Evolutionary conservation across 2,113 vertebrate species (phyloP), one percentile per base, ranked within the genome.

Genomic region (Sus scrofa): DNA sequence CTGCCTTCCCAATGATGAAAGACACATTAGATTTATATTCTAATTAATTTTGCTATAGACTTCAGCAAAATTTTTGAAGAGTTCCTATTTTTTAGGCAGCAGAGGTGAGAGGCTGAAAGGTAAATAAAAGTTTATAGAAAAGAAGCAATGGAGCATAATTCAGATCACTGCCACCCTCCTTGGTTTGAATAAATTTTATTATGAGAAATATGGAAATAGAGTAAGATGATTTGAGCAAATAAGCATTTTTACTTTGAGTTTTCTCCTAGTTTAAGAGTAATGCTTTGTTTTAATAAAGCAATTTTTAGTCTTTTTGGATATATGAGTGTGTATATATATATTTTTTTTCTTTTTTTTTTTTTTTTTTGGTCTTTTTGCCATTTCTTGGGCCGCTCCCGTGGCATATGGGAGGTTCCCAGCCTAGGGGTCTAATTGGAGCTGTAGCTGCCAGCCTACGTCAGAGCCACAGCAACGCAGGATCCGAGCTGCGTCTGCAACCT

Each of bases 291-390:
- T 81, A 86, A 71, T 6, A 85, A 37, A n/a, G 37, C 2, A 96
- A n/a, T 39, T 71, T 94, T 97, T 58, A 96, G 44, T 91, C 30
- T 82, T 96, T 89, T 39, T 86, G 27, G n/a, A 88, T 91, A 75
- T 20, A 39, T 14, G 56, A 89, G 37, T 91, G 93, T 19, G 20
- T n/a, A n/a, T n/a, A n/a, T n/a, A n/a, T n/a, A n/a, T n/a, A n/a
- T n/a, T n/a, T n/a, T n/a, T n/a, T n/a, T n/a, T n/a, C n/a, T n/a
- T n/a, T n/a, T n/a, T n/a, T n/a, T n/a, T n/a, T n/a, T n/a, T n/a
- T n/a, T n/a, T n/a, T n/a, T n/a, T n/a, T n/a, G n/a, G n/a, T n/a
- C n/a, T n/a, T n/a, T n/a, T n/a, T n/a, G n/a, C n/a, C n/a, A n/a
- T n/a, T n/a, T n/a, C n/a, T n/a, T n/a, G n/a, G n/a, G n/a, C n/a